Evolutionary conservation across 1,140 invertebrate genomes (phyloP), one percentile per base, ranked within the genome.

Genomic region (Oryzaephilus surinamensis): DNA sequence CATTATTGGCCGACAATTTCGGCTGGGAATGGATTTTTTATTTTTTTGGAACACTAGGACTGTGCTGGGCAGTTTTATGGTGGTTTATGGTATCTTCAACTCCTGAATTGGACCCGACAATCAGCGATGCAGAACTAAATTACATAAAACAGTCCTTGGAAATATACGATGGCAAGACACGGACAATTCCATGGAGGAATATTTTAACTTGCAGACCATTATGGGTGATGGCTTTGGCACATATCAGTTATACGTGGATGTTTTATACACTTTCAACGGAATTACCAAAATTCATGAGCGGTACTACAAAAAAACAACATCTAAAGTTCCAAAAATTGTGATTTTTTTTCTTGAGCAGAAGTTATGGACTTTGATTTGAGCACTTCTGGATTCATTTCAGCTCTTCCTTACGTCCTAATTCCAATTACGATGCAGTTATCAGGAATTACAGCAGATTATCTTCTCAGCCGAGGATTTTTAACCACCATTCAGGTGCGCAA

Each of bases 171-270:
- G 11, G 11, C 10, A 13, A 30, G 11, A 26, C 18, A 29, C 31
- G 11, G 31, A 12, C 30, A 32, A 37, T 43, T 43, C 87, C 88
- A 1, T 93, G 89, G 89, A 71, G 69, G 29, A 63, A 71, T 5
- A 87, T 95, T 51, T 61, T 94, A 11, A 81, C 72, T 1, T 94
- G 89, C 0, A 66, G 72, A 23, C 77, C 91, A 0, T 86, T 94
- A 2, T 94, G 88, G 84, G 88, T 91, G 0, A 89, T 93, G 31
- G 77, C 88, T 13, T 72, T 77, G 12, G 87, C 88, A 3, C 90
- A 95, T 61, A 94, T 94, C 64, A 81, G 84, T 38, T 90, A 94
- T 62, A 95, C 94, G 64, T 96, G 91, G 91, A 91, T 89, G 10
- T 93, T 93, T 64, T 95, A 95, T 56, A 94, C 88, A 0, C 72